Base-by-base conservation (phyloP, 2,113 vertebrate species). In the Melanerpes formicivorus region DNA sequence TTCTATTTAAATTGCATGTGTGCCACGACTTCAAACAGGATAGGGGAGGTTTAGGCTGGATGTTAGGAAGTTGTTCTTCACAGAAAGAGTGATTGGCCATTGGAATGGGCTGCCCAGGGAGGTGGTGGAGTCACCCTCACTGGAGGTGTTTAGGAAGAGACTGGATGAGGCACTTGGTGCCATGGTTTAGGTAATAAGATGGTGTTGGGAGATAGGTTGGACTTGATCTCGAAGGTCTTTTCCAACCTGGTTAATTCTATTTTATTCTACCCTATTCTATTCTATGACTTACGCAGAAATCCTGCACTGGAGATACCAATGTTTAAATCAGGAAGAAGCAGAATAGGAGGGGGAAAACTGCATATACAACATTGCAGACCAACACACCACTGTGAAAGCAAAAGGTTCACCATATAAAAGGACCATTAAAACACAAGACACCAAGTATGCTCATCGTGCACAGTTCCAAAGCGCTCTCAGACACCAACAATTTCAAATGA, bases 291-390 rank as follows among this genome's bases (percentile, higher is more conserved):
- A 76, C 3, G 19, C 40, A 73, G 29, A 73, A 64, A 8, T 73
- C 29, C 55, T 83, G 42, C 60, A 63, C 18, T 19, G 40, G 26
- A 82, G 23, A 50, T 10, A 44, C 2, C 66, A 65, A 3, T 9
- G 9, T 5, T 76, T 44, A 62, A 60, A 86, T 58, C 25, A 23
- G 48, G 14, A 37, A 76, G 10, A 1, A 1, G 25, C 0, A 0
- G 18, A 55, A 18, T 23, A 82, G 12, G n/a, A 72, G 7, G 4
- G 6, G 5, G 5, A 18, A 42, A 76, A 22, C 19, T 18, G 70
- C 50, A 84, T 30, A 32, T 10, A 5, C 2, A 69, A 65, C 50
- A 26, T 2, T n/a, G 19, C 5, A 70, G 50, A 82, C 32, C 54
- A 84, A 48, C 18, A 75, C 25, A 67, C 15, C 29, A 62, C 15